phyloP scores from a whole-genome alignment of 2,888 invertebrate genomes.

The Ormia ochracea region DNA sequence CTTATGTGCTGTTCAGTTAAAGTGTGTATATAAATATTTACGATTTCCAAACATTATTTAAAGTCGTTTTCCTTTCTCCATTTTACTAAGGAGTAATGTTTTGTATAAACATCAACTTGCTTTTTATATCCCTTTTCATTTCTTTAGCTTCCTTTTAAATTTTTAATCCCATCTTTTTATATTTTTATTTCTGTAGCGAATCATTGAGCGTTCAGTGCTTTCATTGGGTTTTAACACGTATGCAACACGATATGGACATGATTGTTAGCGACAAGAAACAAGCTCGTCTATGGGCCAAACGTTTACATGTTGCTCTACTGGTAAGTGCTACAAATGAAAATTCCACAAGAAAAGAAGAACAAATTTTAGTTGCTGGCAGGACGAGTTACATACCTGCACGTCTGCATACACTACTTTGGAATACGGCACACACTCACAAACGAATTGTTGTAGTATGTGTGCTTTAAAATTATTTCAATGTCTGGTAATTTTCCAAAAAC shows the following conservation, averaged over 20 bases:
- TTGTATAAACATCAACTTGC: slow-evolving; percentile 16
- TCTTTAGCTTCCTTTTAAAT: slow-evolving; percentile 10
- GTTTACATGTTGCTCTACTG: slow-evolving; percentile 88
- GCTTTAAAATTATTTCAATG: slow-evolving; percentile 26
- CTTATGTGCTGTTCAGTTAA: neutral
- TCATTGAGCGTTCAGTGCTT: slow-evolving; percentile 94
- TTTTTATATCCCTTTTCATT: neutral
- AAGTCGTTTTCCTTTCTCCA: slow-evolving; percentile 19
- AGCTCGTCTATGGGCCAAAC: slow-evolving; percentile 86
- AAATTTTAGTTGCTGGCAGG: neutral
- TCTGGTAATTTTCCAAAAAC: slow-evolving; percentile 19
- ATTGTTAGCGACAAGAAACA: slow-evolving; percentile 91
- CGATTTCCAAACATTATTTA: slow-evolving; percentile 36
- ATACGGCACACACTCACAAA: neutral
- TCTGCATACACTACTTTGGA: neutral
- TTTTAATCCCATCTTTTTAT: neutral
- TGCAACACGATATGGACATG: slow-evolving; percentile 93
- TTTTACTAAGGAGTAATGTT: slow-evolving; percentile 8
- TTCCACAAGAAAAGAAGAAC: neutral
- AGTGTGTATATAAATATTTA: neutral
- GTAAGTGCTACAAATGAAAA: slow-evolving; percentile 65
- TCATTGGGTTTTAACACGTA: slow-evolving; percentile 85
- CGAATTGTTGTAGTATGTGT: neutral
- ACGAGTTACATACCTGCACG: slow-evolving; percentile 5
- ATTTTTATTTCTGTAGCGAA: slow-evolving; percentile 81